A percentile compares a stretch with the other conserved stretches of the same genome.
These are phyloP conservation scores for Lindbergichthys nudifrons DNA, from an alignment of 2,797 vertebrate genomes.

Conservation along the genomic window DNA sequence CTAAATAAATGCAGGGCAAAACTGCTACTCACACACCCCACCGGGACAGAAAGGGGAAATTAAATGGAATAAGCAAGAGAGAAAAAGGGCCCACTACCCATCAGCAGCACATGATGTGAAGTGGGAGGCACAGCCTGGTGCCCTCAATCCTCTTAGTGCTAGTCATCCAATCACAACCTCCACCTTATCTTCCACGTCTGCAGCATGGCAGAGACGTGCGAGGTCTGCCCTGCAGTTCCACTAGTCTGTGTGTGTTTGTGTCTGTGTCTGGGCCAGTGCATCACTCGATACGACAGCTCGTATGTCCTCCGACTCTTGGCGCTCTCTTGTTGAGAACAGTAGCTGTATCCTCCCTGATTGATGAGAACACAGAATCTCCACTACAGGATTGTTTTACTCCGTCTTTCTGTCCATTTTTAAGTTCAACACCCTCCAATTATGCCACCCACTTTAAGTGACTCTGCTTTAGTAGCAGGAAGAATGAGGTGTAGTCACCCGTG, in stretches of 20 bases:
- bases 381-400: conserved; percentile 40
- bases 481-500: conserved; percentile 58
- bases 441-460: conserved; percentile 46
- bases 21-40: conserved; percentile 11
- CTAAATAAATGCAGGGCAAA: conserved; percentile 12
- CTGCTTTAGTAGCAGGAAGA: conserved; percentile 43
- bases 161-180: conserved; percentile 47
- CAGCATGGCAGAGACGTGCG: conserved; percentile 36
- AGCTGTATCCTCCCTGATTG: background rate
- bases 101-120: conserved; percentile 64
- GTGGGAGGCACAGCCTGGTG: conserved; percentile 68
- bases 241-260: conserved; percentile 13
- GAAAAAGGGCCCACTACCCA: background rate
- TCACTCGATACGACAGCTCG: conserved; percentile 58
- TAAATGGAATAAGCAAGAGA: background rate
- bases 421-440: conserved; percentile 48
- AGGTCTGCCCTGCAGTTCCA: conserved; percentile 28
- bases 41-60: background rate
- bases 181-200: conserved; percentile 27
- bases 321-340: conserved; percentile 18
- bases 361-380: conserved; percentile 27
- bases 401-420: conserved; percentile 23
- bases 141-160: conserved; percentile 71
- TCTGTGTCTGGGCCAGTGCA: conserved; percentile 21
- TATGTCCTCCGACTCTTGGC: conserved; percentile 44